These are phyloP conservation scores for Coleophora flavipennella DNA, from an alignment of 2,888 invertebrate species.

Conservation along the genomic window DNA sequence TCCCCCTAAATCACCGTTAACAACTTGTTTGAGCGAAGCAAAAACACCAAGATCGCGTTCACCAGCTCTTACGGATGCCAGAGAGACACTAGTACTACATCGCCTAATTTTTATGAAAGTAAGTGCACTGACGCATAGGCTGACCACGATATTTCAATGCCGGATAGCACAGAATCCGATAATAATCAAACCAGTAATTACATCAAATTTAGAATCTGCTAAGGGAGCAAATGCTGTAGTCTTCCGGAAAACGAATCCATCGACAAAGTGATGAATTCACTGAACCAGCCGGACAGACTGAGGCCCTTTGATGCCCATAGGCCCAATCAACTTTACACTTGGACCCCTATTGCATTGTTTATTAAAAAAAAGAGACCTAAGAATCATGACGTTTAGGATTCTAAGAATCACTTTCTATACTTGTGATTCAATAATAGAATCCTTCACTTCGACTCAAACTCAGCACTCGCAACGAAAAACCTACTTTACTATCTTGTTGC, in stretches of 20 bases:
- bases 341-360: neutral
- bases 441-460: too few relatives aligned
- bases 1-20: neutral
- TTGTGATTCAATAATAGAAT: too few relatives aligned
- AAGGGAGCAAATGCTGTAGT: constrained; percentile 6
- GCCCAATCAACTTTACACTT: constrained; percentile 12
- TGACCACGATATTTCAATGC: too few relatives aligned
- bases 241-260: constrained; percentile 25
- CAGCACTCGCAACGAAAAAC: too few relatives aligned
- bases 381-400: too few relatives aligned
- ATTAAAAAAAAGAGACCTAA: neutral
- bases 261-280: constrained; percentile 32
- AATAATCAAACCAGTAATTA: too few relatives aligned
- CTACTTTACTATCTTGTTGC: too few relatives aligned
- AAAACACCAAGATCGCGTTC: neutral
- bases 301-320: constrained; percentile 19
- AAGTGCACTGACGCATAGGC: too few relatives aligned
- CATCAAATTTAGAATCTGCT: too few relatives aligned
- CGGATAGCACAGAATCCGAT: too few relatives aligned
- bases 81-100: constrained; percentile 1
- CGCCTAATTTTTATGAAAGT: constrained; percentile 3
- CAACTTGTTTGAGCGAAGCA: too few relatives aligned
- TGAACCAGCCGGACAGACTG: constrained; percentile 16
- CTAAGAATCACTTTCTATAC: too few relatives aligned
- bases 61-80: neutral